Evolutionary conservation across 2,888 invertebrate genomes (phyloP).

Genomic region (Tipula lateralis): DNA sequence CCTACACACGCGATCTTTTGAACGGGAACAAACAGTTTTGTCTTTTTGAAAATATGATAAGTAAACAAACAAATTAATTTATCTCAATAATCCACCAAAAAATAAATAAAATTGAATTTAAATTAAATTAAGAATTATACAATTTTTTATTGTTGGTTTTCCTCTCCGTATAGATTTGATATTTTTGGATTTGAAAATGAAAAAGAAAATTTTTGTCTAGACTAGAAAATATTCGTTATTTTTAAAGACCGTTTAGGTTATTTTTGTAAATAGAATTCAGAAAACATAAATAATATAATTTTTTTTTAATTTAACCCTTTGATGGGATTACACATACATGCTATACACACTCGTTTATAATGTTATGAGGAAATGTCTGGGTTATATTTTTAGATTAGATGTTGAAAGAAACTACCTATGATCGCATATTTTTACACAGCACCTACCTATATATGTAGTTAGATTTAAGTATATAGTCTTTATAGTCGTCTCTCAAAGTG

Average conservation of each 20-base stretch:
- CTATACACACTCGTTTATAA: neutral
- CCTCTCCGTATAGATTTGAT: neutral
- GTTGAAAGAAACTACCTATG: neutral
- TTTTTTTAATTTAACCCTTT: neutral
- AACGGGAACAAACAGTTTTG: neutral
- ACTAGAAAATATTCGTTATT: neutral
- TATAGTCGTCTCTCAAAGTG: no score
- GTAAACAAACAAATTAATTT: neutral
- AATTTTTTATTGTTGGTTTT: neutral
- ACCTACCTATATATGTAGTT: neutral
- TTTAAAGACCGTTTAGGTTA: neutral
- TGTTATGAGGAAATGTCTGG: slow-evolving; percentile 24
- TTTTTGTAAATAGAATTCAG: slow-evolving; percentile 5
- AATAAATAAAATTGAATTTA: neutral
- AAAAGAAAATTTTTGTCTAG: slow-evolving; percentile 11
- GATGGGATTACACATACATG: neutral
- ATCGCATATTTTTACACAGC: no score
- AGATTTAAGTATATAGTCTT: no score
- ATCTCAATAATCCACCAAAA: neutral
- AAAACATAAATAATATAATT: neutral
- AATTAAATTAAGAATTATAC: neutral
- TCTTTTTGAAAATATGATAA: neutral
- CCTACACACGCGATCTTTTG: neutral
- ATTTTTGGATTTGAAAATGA: neutral
- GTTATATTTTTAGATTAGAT: neutral